Evolutionary conservation across 2,113 vertebrate species (phyloP), one percentile per base, ranked within the genome.

Genomic region (Conger conger): DNA sequence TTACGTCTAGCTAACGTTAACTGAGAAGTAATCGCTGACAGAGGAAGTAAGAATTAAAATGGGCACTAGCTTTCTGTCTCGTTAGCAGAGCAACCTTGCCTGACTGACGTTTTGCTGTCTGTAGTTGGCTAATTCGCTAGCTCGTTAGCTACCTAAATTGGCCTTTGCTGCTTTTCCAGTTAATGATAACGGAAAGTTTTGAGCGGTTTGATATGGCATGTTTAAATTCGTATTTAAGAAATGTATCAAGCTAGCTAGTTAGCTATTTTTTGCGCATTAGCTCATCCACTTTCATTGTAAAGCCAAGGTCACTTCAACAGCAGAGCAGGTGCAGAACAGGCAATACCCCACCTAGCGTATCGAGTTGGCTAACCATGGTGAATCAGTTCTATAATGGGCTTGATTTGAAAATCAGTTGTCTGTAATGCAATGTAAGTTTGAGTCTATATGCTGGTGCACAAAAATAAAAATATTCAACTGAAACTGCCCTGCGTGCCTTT

Each of bases 31-130:
- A 90, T 82, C 84, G 90, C 89, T 91, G 87, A 81, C 87, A 63
- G 79, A 91, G 86, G 90, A 94, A 93, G 93, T 94, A 92, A 93
- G 91, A 57, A 3, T 35, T 57, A 6, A 73, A 82, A 13, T 45
- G 16, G 80, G 45, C 13, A 54, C 63, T 84, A 27, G 84, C 57
- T 79, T 11, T 20, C 57, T 80, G 60, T 40, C 76, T 17, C 35
- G 15, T 68, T 68, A 63, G 76, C 79, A 35, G 4, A 73, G 27
- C 27, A 63, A 63, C 16, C 23, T 57, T n/a, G 60, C 60, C 68
- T 73, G 68, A 30, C 68, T 30, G 68, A 73, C 11, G 27, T 40
- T 37, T 79, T 0, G 2, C 5, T 50, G 6, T 0, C 79, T 4
- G 20, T 60, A 81, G 82, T 30, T 27, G 13, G 68, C 68, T 73